Conservation (phyloP, 2,113 vertebrate species). For the Calyptommatus sinebrachiatus region DNA sequence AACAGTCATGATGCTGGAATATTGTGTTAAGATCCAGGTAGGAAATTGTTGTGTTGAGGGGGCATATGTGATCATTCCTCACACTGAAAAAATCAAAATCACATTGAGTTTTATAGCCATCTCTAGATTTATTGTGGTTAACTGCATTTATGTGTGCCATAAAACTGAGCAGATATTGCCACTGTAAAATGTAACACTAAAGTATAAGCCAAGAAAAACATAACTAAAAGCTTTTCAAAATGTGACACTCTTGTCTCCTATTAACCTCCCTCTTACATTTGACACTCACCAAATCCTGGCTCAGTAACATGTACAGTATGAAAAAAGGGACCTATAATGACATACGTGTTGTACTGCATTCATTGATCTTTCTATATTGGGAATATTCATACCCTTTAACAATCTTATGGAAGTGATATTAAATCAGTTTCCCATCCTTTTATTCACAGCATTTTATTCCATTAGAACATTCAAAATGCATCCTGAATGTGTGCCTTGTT, state of each 20-base stretch:
- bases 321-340: neutral
- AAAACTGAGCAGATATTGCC: constrained; percentile 55
- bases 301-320: neutral
- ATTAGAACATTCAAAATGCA: neutral
- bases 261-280: neutral
- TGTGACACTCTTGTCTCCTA: constrained; percentile 1
- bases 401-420: neutral
- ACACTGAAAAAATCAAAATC: constrained; percentile 39
- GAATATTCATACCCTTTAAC: neutral
- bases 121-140: constrained; percentile 60
- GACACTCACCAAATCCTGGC: neutral
- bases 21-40: too few relatives aligned
- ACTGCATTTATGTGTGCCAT: constrained; percentile 48
- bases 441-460: neutral
- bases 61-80: constrained; percentile 6
- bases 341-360: neutral
- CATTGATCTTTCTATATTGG: neutral
- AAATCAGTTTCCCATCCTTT: neutral
- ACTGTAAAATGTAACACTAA: constrained; percentile 49
- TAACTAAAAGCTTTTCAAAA: constrained; percentile 47
- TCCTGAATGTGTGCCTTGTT: neutral
- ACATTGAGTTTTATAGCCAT: constrained; percentile 52
- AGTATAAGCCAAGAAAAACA: constrained; percentile 50
- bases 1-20: too few relatives aligned
- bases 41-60: too few relatives aligned